Base-by-base conservation (phyloP, 2,113 vertebrate genomes). In the Numenius arquata region DNA sequence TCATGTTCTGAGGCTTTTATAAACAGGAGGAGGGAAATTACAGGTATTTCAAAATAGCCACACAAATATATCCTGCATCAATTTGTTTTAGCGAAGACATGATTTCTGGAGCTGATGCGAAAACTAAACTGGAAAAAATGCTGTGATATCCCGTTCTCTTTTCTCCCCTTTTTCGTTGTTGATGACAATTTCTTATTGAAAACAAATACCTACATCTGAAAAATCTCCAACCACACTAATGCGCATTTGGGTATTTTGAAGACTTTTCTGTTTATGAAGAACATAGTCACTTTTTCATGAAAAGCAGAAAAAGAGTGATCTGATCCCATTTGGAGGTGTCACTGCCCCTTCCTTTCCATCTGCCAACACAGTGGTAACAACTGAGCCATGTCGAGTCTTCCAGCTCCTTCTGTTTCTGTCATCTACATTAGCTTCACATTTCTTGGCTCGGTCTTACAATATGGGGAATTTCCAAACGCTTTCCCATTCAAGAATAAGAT, bases 1-100 rank as follows among this genome's bases (percentile, higher is more conserved):
- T 95, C 92, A 74, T 94, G 76, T 94, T 96, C 75, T 23, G 61
- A 84, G 43, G 85, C 85, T 90, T 93, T 96, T 88, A 88, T 77
- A 90, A 96, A 88, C 82, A 80, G 92, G 79, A 93, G 92, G 90
- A 92, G 92, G 92, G 79, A 96, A 95, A 95, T 96, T 93, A 84
- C 90, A 90, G 82, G 79, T 95, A 59, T 94, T 93, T 74, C 75
- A 58, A 89, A 94, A 85, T 50, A 94, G 68, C 93, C 88, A 83
- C 72, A 93, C 82, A 92, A 95, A 96, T 41, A 67, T 63, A 92
- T 52, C 76, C 34, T 63, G 65, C 85, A 71, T 81, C 81, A 92
- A 67, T 93, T 94, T 94, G 73, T 74, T 83, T 86, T 86, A 88
- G 90, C 27, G 26, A 90, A 86, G 85, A 66, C 88, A 75, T 56